Evolutionary conservation across 2,888 invertebrate species (phyloP).

Genomic region (Formica aserva): DNA sequence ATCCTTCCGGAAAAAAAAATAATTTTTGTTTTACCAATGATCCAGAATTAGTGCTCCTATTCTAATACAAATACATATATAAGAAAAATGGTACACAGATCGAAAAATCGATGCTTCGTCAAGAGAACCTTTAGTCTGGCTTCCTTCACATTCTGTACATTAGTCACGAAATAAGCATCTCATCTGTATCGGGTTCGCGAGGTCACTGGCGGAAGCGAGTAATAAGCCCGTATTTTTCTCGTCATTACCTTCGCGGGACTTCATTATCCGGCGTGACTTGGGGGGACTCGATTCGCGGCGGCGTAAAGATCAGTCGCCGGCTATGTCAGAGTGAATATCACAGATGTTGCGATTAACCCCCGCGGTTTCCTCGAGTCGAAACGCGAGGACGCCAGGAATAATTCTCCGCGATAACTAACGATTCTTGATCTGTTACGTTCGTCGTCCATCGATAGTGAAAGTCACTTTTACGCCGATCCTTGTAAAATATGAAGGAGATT

Average conservation of each 20-base stretch:
- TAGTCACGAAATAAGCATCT: background rate
- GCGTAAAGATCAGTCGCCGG: slow-evolving; percentile 5
- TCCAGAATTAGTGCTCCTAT: background rate
- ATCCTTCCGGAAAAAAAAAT: background rate
- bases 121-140: background rate
- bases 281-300: background rate
- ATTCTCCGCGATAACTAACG: slow-evolving; percentile 15
- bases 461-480: slow-evolving; percentile 9
- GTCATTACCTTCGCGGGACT: slow-evolving; percentile 30
- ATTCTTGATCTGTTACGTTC: slow-evolving; percentile 3
- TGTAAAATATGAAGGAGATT: slow-evolving; percentile 17
- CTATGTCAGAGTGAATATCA: background rate
- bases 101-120: slow-evolving; percentile 25
- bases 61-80: background rate
- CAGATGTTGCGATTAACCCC: slow-evolving; percentile 5
- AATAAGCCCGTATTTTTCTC: slow-evolving; percentile 14
- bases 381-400: background rate
- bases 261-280: slow-evolving; percentile 34
- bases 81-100: background rate
- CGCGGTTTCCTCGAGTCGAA: background rate
- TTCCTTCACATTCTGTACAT: background rate
- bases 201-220: slow-evolving; percentile 37
- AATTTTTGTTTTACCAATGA: background rate
- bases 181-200: slow-evolving; percentile 12
- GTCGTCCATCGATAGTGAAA: slow-evolving; percentile 24